A percentile compares a stretch with the other conserved stretches of the same genome.
These are phyloP conservation scores for Turritopsis dohrnii DNA, from an alignment of 30 jellyfish, hydroid and myxozoan genomes.

Conservation along the genomic window DNA sequence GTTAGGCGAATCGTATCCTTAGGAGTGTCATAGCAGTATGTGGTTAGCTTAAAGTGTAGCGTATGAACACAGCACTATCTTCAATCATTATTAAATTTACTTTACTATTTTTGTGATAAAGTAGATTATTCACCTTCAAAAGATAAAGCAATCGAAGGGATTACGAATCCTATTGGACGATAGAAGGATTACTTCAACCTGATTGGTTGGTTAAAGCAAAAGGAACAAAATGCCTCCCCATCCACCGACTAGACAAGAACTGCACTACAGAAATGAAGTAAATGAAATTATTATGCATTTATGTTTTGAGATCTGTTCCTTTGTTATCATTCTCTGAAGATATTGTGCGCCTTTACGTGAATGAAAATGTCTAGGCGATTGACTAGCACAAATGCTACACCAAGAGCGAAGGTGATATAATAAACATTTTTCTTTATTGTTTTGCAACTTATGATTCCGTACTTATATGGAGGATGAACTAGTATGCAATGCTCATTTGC, in stretches of 20 bases:
- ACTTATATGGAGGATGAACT: too few species aligned
- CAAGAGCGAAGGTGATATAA: too few species aligned
- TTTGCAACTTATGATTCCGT: too few species aligned
- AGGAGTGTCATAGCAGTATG: too few species aligned
- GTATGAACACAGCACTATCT: neutral
- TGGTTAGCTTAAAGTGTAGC: neutral
- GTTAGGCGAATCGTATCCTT: too few species aligned
- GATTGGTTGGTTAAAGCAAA: neutral
- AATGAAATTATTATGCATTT: too few species aligned
- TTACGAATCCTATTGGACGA: neutral
- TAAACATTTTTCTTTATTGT: too few species aligned
- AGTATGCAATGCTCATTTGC: too few species aligned
- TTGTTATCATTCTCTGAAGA: neutral
- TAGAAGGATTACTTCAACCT: neutral
- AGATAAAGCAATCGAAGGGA: neutral
- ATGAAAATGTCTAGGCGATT: too few species aligned
- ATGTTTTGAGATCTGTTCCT: too few species aligned
- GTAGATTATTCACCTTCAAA: neutral
- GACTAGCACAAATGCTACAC: too few species aligned
- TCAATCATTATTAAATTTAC: neutral
- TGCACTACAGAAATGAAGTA: neutral
- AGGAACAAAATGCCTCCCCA: neutral
- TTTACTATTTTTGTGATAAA: neutral
- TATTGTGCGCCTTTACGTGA: neutral
- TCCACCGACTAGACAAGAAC: neutral